Conservation (phyloP, 2,797 vertebrate species). For the Sternotherus odoratus region DNA sequence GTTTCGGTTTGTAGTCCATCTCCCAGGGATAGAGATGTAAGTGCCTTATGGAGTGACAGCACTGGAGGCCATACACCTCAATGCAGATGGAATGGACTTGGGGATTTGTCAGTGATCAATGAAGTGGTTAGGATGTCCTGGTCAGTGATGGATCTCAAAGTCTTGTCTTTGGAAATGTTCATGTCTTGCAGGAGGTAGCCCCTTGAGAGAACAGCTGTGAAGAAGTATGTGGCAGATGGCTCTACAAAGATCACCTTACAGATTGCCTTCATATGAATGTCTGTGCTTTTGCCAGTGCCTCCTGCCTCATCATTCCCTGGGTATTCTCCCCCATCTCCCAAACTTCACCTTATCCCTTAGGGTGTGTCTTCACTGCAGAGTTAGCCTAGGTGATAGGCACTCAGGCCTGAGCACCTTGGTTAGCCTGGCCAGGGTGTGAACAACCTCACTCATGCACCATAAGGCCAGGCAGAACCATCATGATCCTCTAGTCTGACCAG, state of each 20-base stretch:
- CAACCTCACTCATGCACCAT: no score
- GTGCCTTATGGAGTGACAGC: conserved; percentile 48
- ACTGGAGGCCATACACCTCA: conserved; percentile 53
- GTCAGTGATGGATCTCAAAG: conserved; percentile 62
- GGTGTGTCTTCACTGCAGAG: no score
- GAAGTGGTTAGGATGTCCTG: conserved; percentile 32
- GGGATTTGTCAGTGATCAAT: conserved; percentile 63
- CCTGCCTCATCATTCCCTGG: conserved; percentile 7
- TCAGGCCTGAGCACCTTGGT: no score
- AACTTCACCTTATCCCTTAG: neutral
- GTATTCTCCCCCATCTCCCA: neutral
- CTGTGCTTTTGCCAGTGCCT: conserved; percentile 1
- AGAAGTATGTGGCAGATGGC: conserved; percentile 61
- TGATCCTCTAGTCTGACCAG: no score
- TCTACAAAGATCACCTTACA: conserved; percentile 21
- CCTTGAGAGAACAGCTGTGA: conserved; percentile 42
- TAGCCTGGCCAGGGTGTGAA: no score
- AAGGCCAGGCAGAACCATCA: no score
- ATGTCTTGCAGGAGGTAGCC: conserved; percentile 58
- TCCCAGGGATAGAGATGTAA: conserved; percentile 51
- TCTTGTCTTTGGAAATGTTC: conserved; percentile 60
- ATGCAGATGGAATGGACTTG: conserved; percentile 68
- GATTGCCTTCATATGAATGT: conserved; percentile 57
- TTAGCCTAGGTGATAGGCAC: no score
- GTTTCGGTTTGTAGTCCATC: conserved; percentile 58